phyloP scores from a whole-genome alignment of 2,797 vertebrate genomes.

The Sebastes diploproa region DNA sequence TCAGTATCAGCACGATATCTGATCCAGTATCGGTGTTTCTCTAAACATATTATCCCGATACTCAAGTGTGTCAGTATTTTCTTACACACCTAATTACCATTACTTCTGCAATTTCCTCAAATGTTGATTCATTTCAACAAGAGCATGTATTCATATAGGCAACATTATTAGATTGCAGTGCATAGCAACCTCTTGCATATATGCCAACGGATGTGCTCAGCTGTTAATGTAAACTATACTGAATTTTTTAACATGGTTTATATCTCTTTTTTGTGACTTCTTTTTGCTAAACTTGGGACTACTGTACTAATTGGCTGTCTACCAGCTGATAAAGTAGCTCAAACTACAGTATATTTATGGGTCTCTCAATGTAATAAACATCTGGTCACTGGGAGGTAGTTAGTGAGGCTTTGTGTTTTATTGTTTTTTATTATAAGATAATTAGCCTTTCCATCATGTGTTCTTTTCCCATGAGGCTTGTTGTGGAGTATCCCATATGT shows the following conservation, averaged over 20 bases:
- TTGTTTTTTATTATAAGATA: background rate
- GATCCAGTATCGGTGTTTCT: too few species aligned
- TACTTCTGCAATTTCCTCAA: background rate
- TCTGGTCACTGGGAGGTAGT: background rate
- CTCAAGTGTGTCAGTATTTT: too few species aligned
- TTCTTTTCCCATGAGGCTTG: background rate
- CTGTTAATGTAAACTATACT: background rate
- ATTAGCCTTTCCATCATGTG: background rate
- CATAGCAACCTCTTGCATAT: background rate
- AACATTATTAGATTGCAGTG: background rate
- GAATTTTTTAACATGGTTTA: background rate
- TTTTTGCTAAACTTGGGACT: too few species aligned
- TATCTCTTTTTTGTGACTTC: background rate
- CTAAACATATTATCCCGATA: too few species aligned
- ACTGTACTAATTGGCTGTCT: background rate
- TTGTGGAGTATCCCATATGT: background rate
- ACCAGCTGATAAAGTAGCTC: background rate
- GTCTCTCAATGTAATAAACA: background rate
- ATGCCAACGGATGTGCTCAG: background rate
- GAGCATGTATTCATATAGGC: background rate
- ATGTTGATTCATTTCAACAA: background rate
- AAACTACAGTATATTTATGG: background rate
- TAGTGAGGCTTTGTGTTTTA: background rate
- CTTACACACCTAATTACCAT: background rate
- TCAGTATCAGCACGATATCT: too few species aligned